phyloP scores from a whole-genome alignment of 1,140 invertebrate species.

The Acromyrmex heyeri region DNA sequence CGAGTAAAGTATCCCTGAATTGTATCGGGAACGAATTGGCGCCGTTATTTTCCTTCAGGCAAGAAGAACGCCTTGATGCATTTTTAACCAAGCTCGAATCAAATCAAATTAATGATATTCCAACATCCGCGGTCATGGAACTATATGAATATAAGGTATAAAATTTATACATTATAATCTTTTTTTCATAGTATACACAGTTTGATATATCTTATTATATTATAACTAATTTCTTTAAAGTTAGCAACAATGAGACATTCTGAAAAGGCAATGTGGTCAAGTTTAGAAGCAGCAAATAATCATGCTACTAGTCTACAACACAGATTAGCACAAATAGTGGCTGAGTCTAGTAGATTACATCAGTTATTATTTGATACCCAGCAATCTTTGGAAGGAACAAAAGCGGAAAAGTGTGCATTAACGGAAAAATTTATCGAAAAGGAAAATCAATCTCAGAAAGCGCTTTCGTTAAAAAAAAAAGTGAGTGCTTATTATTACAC shows the following conservation, averaged over 20 bases:
- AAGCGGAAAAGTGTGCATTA: constrained; percentile 80
- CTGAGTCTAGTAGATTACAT: constrained; percentile 85
- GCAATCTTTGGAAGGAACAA: constrained; percentile 85
- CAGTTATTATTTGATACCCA: constrained; percentile 86
- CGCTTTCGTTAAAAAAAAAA: constrained; percentile 70
- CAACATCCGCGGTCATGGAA: constrained; percentile 90
- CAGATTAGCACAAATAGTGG: constrained; percentile 84
- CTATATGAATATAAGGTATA: constrained; percentile 89
- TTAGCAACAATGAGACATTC: constrained; percentile 86
- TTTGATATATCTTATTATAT: background rate
- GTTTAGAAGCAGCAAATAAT: constrained; percentile 87
- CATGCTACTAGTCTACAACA: constrained; percentile 86
- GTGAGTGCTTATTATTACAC: constrained; percentile 63
- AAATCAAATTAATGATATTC: constrained; percentile 86
- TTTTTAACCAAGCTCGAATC: constrained; percentile 86
- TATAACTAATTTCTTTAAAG: constrained; percentile 65
- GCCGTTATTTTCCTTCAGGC: constrained; percentile 83
- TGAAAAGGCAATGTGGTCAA: constrained; percentile 86
- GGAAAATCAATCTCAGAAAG: constrained; percentile 76
- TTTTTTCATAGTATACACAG: background rate
- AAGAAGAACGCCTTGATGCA: constrained; percentile 86
- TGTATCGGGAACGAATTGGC: constrained; percentile 63
- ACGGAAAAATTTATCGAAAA: constrained; percentile 72
- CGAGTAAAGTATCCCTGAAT: constrained; percentile 53
- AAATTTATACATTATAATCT: background rate